Base-by-base conservation (phyloP, 2,888 invertebrate species). In the Caradrina clavipalpis region DNA sequence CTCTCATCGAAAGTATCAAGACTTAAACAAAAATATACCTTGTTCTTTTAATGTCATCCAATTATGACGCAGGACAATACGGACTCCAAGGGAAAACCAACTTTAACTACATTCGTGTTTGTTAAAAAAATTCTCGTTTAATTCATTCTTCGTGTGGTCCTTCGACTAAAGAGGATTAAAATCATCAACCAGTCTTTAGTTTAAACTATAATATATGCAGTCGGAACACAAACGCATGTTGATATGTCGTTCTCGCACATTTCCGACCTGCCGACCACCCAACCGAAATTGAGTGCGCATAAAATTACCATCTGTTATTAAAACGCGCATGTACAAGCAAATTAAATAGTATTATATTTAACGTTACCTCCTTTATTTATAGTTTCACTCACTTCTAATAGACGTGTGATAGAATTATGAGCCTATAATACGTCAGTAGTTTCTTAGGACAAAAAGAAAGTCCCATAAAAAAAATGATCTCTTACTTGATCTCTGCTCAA, bases 301-400 rank as follows among this genome's bases (percentile, higher is more conserved):
- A 91, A 91, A 90, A 91, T 91, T 88, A 88, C 86, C 89, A 92
- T 92, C 90, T 86, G 86, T 92, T 89, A 89, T 87, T 87, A 85
- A 87, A 87, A 81, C 82, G 75, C 79, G 82, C 84, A 72, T 82
- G 76, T 84, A 78, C 71, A 81, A 69, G 73, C 60, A 77, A 75
- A 87, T 89, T 83, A 86, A 85, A 83, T 86, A 76, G 77, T 83
- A 76, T 76, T 75, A 61, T 62, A 47, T 51, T 80, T 79, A 35
- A 75, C 62, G 82, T 72, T 82, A 70, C 67, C 66, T 47, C 62
- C 39, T 68, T 73, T 71, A 70, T 74, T 69, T 15, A 76, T 72
- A 59, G 26, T 55, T 39, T 54, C 51, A 65, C 50, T 65, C 50
- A 15, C 35, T 72, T 50, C 26, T 13, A 49, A 45, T 0, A 53